These are phyloP conservation scores for Pterostichus madidus DNA, from an alignment of 2,888 invertebrate species.

Conservation along the genomic window DNA sequence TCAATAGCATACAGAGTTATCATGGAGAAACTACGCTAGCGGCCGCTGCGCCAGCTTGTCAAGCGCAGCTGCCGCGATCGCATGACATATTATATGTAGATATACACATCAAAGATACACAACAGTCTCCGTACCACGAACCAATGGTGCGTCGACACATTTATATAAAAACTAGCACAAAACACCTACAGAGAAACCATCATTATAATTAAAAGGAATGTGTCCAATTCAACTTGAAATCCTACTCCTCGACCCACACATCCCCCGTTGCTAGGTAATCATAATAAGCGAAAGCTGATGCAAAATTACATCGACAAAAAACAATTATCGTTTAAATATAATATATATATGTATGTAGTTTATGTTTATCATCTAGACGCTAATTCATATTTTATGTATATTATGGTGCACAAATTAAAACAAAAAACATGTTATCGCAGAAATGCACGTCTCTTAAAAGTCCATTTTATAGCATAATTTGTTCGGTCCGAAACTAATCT, in stretches of 20 bases:
- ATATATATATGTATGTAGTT: background rate
- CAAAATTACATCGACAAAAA: constrained; percentile 62
- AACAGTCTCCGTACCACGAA: constrained; percentile 59
- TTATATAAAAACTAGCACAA: constrained; percentile 67
- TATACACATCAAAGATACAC: constrained; percentile 67
- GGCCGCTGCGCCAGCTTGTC: background rate
- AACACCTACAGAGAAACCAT: constrained; percentile 67
- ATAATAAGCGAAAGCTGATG: constrained; percentile 66
- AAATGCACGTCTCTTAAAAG: constrained; percentile 61
- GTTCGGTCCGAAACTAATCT: constrained; percentile 47
- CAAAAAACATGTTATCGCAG: constrained; percentile 61
- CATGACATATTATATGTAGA: constrained; percentile 58
- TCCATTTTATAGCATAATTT: constrained; percentile 36
- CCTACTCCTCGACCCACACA: constrained; percentile 62
- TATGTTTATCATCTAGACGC: constrained; percentile 31
- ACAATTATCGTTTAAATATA: constrained; percentile 45
- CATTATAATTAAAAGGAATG: constrained; percentile 65
- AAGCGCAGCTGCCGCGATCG: constrained; percentile 6
- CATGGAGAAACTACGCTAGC: constrained; percentile 64
- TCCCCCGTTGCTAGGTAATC: constrained; percentile 59
- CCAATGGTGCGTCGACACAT: constrained; percentile 61
- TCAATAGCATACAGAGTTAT: constrained; percentile 88
- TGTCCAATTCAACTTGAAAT: constrained; percentile 60
- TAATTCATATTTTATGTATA: constrained; percentile 55
- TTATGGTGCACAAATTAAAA: constrained; percentile 55